Percentiles rank a stretch among this genome's conserved stretches.
These are phyloP conservation scores for Hypomesus transpacificus DNA, from an alignment of 2,113 vertebrate species.

Conservation along the genomic window DNA sequence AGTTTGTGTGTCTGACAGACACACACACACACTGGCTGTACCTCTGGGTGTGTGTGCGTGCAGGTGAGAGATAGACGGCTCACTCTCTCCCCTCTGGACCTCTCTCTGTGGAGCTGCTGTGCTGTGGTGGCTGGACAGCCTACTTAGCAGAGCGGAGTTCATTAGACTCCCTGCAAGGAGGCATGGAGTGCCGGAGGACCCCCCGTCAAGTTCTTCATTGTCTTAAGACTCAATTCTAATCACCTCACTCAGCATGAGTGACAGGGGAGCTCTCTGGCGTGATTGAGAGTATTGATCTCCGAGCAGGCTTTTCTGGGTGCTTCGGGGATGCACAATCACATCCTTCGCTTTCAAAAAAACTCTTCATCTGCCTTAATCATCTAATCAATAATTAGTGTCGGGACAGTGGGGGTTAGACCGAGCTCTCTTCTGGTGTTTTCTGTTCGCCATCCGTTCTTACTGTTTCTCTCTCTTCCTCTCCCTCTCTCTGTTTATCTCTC, in stretches of 20 bases:
- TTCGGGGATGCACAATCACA: constrained; percentile 87
- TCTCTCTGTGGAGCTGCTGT: constrained; percentile 51
- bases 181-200: constrained; percentile 78
- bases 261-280: constrained; percentile 86
- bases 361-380: constrained; percentile 98
- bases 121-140: constrained; percentile 44
- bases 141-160: constrained; percentile 79
- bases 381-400: constrained; percentile 92
- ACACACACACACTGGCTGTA: no score
- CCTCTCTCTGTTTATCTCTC: constrained; percentile 29
- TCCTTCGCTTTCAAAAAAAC: constrained; percentile 83
- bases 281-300: constrained; percentile 96
- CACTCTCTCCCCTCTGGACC: constrained; percentile 1
- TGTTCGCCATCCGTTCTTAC: no score
- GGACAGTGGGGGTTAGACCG: constrained; percentile 79
- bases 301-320: constrained; percentile 62
- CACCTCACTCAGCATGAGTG: constrained; percentile 89
- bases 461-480: constrained; percentile 35
- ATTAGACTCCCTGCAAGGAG: constrained; percentile 83
- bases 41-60: constrained; percentile 17
- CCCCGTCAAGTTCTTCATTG: constrained; percentile 85
- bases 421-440: constrained; percentile 72
- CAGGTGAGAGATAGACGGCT: constrained; percentile 35
- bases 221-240: constrained; percentile 96
- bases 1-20: no score